phyloP scores from a whole-genome alignment of 2,888 invertebrate species.

The Trichacis sp. region DNA sequence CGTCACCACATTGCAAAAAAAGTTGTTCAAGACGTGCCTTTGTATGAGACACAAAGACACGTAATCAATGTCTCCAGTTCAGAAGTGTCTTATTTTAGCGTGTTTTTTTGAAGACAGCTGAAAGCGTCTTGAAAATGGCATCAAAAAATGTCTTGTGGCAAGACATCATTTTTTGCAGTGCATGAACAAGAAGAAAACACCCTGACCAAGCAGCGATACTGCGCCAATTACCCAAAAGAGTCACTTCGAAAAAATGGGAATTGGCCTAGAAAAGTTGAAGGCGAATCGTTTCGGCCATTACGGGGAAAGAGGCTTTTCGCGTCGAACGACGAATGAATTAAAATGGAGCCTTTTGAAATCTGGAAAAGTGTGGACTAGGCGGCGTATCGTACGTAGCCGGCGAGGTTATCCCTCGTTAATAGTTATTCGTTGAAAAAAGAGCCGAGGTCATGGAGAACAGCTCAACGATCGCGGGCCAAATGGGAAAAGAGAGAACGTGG shows the following conservation, averaged over 20 bases:
- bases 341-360: slow-evolving; percentile 26
- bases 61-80: no score
- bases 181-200: no score
- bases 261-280: slow-evolving; percentile 11
- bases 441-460: slow-evolving; percentile 6
- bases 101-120: no score
- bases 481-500: slow-evolving; percentile 22
- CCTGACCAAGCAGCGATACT: background rate
- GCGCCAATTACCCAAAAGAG: background rate
- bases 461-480: slow-evolving; percentile 12
- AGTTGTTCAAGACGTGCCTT: no score
- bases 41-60: no score
- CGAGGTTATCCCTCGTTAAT: slow-evolving; percentile 39
- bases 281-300: slow-evolving; percentile 23
- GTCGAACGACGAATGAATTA: slow-evolving; percentile 28
- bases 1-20: no score
- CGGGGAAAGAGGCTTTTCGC: slow-evolving; percentile 26
- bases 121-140: no score
- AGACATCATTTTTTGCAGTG: no score
- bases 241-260: background rate
- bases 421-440: slow-evolving; percentile 29
- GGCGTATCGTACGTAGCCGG: slow-evolving; percentile 19
- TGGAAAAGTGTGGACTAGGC: slow-evolving; percentile 21
- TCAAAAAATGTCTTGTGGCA: no score
- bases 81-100: no score